Evolutionary conservation across 1,140 invertebrate species (phyloP), one percentile per base, ranked within the genome.

Genomic region (Drosophila ambigua): DNA sequence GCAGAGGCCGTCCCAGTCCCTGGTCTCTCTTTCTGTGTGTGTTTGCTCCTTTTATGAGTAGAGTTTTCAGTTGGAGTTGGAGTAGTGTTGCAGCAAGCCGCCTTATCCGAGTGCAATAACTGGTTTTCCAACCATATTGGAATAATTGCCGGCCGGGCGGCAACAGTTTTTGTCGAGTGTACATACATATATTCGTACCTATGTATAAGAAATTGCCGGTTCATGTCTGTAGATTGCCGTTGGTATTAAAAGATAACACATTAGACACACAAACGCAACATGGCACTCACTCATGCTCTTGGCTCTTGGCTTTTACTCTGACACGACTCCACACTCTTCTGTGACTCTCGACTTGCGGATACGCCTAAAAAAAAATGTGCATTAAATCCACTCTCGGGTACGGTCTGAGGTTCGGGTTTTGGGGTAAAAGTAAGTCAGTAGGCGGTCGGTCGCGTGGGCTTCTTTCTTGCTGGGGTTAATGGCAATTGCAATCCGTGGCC

Each of bases 171-270:
- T 57, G 31, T 35, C 35, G 13, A 28, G 28, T 24, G 23, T 16
- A 57, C 23, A 43, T 43, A 49, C 49, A 69, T 59, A 8, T 43
- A 8, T 8, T 31, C 7, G 28, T 31, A 31, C 2, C 7, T 3
- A 31, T 24, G 8, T 24, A 26, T 16, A 15, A 7, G 7, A 72
- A 66, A 52, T 58, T 49, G 35, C 53, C 72, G 41, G 71, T 61
- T 74, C 49, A 74, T 74, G 72, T 75, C 71, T 75, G 50, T 20
- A 75, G 72, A 75, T 75, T 75, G 72, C 61, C 61, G 44, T 75
- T 72, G 55, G 71, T 75, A 75, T 75, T 75, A 75, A 75, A 66
- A 75, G 72, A 75, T 75, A 75, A 75, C 72, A 52, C 72, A 75
- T 75, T 75, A 41, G 72, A 75, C 72, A 59, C 71, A 51, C 61